These are phyloP conservation scores for Ophioninae sp. DNA, from an alignment of 2,888 invertebrate genomes.

Conservation along the genomic window DNA sequence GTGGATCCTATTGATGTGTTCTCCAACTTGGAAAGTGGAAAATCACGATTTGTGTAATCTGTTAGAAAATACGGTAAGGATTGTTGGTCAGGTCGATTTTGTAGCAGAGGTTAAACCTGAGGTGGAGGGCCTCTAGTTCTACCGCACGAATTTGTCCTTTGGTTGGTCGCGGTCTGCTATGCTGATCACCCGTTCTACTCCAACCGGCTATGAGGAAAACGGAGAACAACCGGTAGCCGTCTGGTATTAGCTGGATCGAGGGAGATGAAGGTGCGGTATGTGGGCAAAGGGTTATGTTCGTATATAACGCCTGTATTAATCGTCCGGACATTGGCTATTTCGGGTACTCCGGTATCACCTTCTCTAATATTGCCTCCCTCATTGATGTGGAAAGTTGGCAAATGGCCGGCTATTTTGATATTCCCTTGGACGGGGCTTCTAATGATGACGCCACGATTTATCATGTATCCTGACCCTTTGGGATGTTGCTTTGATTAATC, in stretches of 20 bases:
- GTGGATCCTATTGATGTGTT: background rate
- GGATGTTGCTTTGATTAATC: background rate
- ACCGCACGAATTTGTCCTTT: conserved; percentile 60
- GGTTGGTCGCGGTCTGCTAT: conserved; percentile 49
- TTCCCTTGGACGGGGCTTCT: background rate
- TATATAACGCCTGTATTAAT: conserved; percentile 16
- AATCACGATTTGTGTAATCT: conserved; percentile 55
- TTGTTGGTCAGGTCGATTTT: conserved; percentile 43
- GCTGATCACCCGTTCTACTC: conserved; percentile 36
- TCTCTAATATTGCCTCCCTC: background rate
- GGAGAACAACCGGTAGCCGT: conserved; percentile 4
- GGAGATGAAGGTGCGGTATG: conserved; percentile 23
- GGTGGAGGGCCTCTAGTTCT: conserved; percentile 16
- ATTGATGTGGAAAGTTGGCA: conserved; percentile 1
- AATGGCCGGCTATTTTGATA: conserved; percentile 3
- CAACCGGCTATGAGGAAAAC: conserved; percentile 27
- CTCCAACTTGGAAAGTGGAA: conserved; percentile 30
- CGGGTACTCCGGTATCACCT: conserved; percentile 6
- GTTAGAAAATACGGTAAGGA: conserved; percentile 1
- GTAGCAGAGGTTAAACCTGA: conserved; percentile 54
- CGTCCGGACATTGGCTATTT: conserved; percentile 11
- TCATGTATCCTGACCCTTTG: background rate
- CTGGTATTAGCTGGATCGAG: conserved; percentile 26
- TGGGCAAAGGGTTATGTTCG: conserved; percentile 30
- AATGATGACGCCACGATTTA: background rate